These are phyloP conservation scores for Ianthella basta DNA, from an alignment of 37 sponge, comb jelly and placozoan species.

Conservation along the genomic window DNA sequence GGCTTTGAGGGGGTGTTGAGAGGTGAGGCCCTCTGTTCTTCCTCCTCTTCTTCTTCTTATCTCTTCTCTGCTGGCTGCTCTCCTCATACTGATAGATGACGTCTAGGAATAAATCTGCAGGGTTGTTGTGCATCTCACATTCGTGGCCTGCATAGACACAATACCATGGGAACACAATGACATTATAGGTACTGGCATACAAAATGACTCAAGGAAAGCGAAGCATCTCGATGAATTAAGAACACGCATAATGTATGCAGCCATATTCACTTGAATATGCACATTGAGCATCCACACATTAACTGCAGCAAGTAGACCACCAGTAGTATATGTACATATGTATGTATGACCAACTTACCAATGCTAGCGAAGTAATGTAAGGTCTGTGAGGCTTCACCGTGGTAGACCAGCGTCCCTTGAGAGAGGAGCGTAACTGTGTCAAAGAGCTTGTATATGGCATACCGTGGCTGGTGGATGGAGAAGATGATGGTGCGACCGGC, in stretches of 20 bases:
- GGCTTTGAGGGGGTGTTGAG: not conserved
- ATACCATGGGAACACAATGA: too few relatives aligned
- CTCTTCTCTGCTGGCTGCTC: not conserved
- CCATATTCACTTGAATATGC: too few relatives aligned
- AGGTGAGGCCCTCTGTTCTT: too few relatives aligned
- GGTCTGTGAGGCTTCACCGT: slow-evolving; percentile 44
- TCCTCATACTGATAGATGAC: not conserved
- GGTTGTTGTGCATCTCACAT: slow-evolving; percentile 29
- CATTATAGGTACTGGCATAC: too few relatives aligned
- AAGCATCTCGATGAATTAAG: too few relatives aligned
- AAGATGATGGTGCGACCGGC: slow-evolving; percentile 44
- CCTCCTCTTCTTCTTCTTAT: not conserved
- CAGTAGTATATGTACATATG: not conserved
- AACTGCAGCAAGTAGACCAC: not conserved
- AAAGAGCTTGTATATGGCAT: slow-evolving; percentile 59
- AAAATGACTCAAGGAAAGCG: too few relatives aligned
- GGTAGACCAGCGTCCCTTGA: slow-evolving; percentile 51
- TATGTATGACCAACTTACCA: slow-evolving; percentile 8
- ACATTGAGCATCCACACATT: not conserved
- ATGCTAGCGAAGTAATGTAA: slow-evolving; percentile 36
- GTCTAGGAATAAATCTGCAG: slow-evolving; percentile 38
- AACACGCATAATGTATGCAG: too few relatives aligned
- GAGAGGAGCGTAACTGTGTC: slow-evolving; percentile 64
- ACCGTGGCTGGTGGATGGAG: slow-evolving; percentile 55
- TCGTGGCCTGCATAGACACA: slow-evolving; percentile 2